Conservation (phyloP, 1,140 invertebrate genomes). For the Heliconius nattereri region DNA sequence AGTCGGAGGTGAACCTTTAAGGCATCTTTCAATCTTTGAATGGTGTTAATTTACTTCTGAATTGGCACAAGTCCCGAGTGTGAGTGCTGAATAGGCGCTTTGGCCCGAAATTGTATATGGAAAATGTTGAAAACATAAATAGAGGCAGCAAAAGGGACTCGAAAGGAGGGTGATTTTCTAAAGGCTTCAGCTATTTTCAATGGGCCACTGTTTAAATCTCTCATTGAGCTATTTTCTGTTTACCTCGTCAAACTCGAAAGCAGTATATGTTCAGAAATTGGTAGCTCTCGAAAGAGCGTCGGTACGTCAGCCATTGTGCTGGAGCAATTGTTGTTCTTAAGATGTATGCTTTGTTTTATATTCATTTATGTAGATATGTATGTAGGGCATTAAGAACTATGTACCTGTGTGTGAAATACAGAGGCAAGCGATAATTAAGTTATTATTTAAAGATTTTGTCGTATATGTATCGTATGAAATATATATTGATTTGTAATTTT, state of each 20-base stretch:
- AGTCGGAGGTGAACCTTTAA: constrained; percentile 37
- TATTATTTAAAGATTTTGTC: too few relatives aligned
- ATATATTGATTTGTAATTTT: too few relatives aligned
- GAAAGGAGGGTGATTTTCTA: constrained; percentile 76
- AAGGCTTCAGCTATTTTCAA: constrained; percentile 74
- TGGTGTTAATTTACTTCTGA: constrained; percentile 72
- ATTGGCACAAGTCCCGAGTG: constrained; percentile 63
- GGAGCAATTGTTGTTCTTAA: constrained; percentile 31
- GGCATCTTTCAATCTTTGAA: constrained; percentile 56
- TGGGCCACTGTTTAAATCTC: constrained; percentile 72
- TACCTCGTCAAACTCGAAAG: constrained; percentile 18
- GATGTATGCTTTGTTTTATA: constrained; percentile 6
- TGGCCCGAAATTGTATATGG: constrained; percentile 72
- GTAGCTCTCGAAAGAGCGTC: constrained; percentile 38
- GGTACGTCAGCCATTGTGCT: constrained; percentile 33
- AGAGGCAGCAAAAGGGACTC: constrained; percentile 68
- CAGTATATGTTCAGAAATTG: constrained; percentile 38
- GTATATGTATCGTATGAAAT: too few relatives aligned
- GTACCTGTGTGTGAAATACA: too few relatives aligned
- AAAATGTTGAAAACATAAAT: constrained; percentile 76
- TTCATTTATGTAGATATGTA: neutral
- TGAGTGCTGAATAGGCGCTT: constrained; percentile 64
- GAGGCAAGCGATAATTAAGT: neutral
- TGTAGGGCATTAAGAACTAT: neutral
- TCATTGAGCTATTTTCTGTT: constrained; percentile 68